Percentiles rank a stretch among this genome's conserved stretches.
phyloP scores from a whole-genome alignment of 2,888 invertebrate genomes.

The Sinodicranocentrus sp. region DNA sequence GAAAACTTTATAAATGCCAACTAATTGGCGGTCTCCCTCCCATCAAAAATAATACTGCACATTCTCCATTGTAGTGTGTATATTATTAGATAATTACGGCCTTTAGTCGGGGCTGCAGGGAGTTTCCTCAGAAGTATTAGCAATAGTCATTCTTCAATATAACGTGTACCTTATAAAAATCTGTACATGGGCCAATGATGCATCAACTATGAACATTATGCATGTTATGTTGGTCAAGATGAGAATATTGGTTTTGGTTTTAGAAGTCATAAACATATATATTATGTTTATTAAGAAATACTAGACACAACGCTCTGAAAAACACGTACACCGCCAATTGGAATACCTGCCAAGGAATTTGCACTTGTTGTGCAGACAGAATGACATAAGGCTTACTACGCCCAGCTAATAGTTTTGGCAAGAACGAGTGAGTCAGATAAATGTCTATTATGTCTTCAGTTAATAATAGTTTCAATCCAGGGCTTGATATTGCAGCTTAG shows the following conservation, averaged over 20 bases:
- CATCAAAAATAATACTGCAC: slow-evolving; percentile 12
- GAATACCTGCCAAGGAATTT: slow-evolving; percentile 45
- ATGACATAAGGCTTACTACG: slow-evolving; percentile 42
- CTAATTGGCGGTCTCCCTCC: slow-evolving; percentile 23
- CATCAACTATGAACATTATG: not conserved
- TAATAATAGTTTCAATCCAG: slow-evolving; percentile 38
- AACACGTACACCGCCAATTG: too few relatives aligned
- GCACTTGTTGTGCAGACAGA: slow-evolving; percentile 38
- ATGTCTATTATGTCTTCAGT: slow-evolving; percentile 18
- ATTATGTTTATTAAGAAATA: not conserved
- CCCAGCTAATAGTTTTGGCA: slow-evolving; percentile 51
- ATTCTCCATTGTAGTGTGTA: slow-evolving; percentile 5
- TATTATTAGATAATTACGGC: slow-evolving; percentile 28
- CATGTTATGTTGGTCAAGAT: not conserved
- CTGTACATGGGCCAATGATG: not conserved
- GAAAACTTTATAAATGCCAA: not conserved
- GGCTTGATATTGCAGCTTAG: too few relatives aligned
- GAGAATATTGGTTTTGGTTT: slow-evolving; percentile 1
- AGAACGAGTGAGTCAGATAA: slow-evolving; percentile 19
- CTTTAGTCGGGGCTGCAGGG: slow-evolving; percentile 3
- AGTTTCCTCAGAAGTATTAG: not conserved
- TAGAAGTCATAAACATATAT: not conserved
- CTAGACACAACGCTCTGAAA: not conserved
- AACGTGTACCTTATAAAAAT: too few relatives aligned
- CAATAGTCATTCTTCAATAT: too few relatives aligned